Evolutionary conservation across 2,113 vertebrate genomes (phyloP).

Genomic region (Aythya baeri): DNA sequence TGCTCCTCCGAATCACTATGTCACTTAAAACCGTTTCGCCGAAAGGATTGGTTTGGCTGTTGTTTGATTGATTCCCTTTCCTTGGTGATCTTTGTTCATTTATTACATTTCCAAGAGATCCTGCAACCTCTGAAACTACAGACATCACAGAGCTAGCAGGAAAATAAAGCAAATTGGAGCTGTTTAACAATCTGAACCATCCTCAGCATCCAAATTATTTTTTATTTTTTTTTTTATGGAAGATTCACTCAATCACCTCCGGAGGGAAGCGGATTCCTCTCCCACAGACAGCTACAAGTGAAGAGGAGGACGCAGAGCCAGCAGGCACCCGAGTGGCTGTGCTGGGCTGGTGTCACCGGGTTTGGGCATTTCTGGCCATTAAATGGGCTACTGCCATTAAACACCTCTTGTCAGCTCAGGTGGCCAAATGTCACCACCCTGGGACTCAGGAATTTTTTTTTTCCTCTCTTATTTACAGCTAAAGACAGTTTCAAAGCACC

Average conservation of each 20-base stretch:
- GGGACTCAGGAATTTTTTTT: rapidly evolving
- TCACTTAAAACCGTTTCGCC: not conserved
- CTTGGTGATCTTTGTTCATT: not conserved
- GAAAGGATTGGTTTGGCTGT: not conserved
- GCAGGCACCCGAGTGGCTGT: not conserved
- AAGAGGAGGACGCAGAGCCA: not conserved
- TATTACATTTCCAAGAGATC: conserved; percentile 8
- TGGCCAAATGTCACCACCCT: rapidly evolving
- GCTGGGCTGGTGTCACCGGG: not conserved
- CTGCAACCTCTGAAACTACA: not conserved
- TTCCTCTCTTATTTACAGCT: not conserved
- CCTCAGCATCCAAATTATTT: not conserved
- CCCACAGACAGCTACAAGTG: conserved; percentile 34
- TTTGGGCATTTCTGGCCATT: not conserved
- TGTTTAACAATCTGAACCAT: not conserved
- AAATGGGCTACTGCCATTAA: not conserved
- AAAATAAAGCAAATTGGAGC: not conserved
- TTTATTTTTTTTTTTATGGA: not conserved
- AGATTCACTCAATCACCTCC: not conserved
- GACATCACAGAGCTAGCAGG: not conserved
- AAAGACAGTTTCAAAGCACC: not conserved
- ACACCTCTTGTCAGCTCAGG: not conserved
- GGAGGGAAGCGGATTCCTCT: not conserved
- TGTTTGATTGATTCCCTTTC: not conserved
- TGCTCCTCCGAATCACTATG: not conserved